Percentiles rank a stretch among this genome's conserved stretches.
Conservation (phyloP, 1,140 invertebrate species). For the Coptotermes formosanus region DNA sequence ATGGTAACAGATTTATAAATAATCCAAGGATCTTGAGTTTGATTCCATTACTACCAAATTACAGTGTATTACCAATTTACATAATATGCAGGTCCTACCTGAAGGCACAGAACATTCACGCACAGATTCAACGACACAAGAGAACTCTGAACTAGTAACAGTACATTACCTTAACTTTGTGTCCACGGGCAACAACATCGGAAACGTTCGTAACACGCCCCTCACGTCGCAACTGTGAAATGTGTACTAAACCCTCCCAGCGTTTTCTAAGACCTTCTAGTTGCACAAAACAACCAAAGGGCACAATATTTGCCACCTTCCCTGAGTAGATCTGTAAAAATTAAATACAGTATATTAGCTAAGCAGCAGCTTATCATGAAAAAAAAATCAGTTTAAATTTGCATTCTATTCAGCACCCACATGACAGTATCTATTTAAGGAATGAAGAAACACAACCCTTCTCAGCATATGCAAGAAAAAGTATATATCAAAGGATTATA, state of each 20-base stretch:
- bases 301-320: constrained; percentile 92
- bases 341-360: not conserved
- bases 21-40: too few relatives aligned
- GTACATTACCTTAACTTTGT: constrained; percentile 78
- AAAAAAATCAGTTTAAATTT: constrained; percentile 8
- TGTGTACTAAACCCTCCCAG: constrained; percentile 96
- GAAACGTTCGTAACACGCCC: constrained; percentile 92
- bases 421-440: not conserved
- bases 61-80: too few relatives aligned
- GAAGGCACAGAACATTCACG: too few relatives aligned
- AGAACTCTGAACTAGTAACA: not conserved
- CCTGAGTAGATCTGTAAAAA: constrained; percentile 81
- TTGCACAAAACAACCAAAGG: constrained; percentile 98
- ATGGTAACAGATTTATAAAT: too few relatives aligned
- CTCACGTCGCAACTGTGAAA: constrained; percentile 90
- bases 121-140: not conserved
- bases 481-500: too few relatives aligned
- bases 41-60: too few relatives aligned
- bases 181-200: constrained; percentile 89
- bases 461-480: too few relatives aligned
- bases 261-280: constrained; percentile 84
- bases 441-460: too few relatives aligned
- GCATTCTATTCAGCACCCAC: not conserved
- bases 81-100: too few relatives aligned
- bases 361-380: too few relatives aligned